A percentile compares a stretch with the other conserved stretches of the same genome.
Conservation (phyloP, 2,888 invertebrate genomes). For the Drosophila buzzatii region DNA sequence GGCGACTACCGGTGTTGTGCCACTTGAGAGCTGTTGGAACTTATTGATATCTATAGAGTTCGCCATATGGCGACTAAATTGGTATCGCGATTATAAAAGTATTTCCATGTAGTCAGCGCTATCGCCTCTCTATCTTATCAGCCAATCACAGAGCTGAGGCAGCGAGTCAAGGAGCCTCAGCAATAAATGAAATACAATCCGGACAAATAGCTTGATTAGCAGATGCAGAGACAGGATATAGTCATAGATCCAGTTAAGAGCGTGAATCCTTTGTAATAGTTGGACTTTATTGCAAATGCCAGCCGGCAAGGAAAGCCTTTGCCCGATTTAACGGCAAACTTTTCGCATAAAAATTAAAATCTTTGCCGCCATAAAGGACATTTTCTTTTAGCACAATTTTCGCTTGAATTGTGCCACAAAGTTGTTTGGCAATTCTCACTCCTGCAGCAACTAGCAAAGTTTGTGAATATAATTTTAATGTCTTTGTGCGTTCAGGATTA, state of each 20-base stretch:
- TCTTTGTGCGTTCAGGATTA: constrained; percentile 59
- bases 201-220: constrained; percentile 30
- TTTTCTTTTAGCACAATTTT: constrained; percentile 79
- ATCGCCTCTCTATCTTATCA: constrained; percentile 42
- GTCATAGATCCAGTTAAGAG: neutral
- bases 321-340: constrained; percentile 70
- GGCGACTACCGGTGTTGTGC: constrained; percentile 34
- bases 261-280: constrained; percentile 43
- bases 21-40: constrained; percentile 61
- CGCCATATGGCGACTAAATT: constrained; percentile 66
- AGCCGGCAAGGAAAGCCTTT: constrained; percentile 27
- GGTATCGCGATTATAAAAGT: constrained; percentile 69
- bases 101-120: constrained; percentile 62
- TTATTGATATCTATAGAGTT: constrained; percentile 57
- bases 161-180: constrained; percentile 33
- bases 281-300: constrained; percentile 50
- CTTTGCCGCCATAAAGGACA: constrained; percentile 69
- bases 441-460: constrained; percentile 59
- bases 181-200: constrained; percentile 2
- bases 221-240: constrained; percentile 25
- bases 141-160: constrained; percentile 25
- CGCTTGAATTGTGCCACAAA: constrained; percentile 67
- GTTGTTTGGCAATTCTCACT: constrained; percentile 63
- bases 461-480: constrained; percentile 60
- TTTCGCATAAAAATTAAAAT: constrained; percentile 82